Conservation (phyloP, 37 sponge, comb jelly and placozoan species). For the Ianthella basta region DNA sequence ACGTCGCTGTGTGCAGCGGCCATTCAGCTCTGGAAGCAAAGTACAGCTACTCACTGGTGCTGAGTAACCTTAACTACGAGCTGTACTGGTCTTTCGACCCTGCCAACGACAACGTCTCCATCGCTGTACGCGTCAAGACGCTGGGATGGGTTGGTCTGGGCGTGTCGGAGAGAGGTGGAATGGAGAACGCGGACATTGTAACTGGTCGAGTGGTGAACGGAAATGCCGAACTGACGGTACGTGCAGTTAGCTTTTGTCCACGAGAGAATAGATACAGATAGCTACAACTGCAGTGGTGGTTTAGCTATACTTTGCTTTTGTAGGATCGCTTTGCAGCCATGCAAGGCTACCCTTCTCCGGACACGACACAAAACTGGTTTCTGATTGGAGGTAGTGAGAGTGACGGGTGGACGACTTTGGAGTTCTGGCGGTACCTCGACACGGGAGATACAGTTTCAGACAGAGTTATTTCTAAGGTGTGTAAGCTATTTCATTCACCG, state of each 20-base stretch:
- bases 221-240: neutral
- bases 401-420: constrained; percentile 24
- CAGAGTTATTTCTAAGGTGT: constrained; percentile 1
- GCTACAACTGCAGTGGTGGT: too few relatives aligned
- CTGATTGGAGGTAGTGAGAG: constrained; percentile 4
- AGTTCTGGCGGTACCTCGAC: constrained; percentile 13
- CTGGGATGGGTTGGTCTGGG: constrained; percentile 18
- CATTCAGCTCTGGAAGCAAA: too few relatives aligned
- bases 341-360: too few relatives aligned
- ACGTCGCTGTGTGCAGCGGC: too few relatives aligned
- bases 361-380: neutral
- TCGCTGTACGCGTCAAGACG: constrained; percentile 7
- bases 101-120: neutral
- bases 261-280: too few relatives aligned
- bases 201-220: neutral
- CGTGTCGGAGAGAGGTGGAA: neutral
- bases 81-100: constrained; percentile 6
- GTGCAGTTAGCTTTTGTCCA: too few relatives aligned
- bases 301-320: too few relatives aligned
- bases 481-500: too few relatives aligned
- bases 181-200: constrained; percentile 1
- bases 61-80: too few relatives aligned
- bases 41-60: too few relatives aligned
- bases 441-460: constrained; percentile 11
- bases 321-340: too few relatives aligned